Conservation (phyloP, 2,113 vertebrate genomes). For the Abramis brama region DNA sequence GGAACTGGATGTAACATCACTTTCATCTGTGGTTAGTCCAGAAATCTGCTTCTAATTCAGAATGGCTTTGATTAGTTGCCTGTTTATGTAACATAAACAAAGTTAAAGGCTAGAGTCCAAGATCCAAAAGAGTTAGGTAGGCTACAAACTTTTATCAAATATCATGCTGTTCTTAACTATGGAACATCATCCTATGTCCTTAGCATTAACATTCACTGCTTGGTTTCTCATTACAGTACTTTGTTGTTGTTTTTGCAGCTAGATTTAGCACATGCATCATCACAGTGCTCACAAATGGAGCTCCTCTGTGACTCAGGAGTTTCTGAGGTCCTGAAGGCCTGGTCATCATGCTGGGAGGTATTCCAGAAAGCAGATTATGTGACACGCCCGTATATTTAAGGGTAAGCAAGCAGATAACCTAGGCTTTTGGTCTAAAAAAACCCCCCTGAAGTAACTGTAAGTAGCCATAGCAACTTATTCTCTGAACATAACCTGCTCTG, state of each 20-base stretch:
- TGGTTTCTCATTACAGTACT: neutral
- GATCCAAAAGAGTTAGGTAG: neutral
- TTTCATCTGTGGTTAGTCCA: neutral
- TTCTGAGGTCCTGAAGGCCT: neutral
- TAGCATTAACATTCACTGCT: neutral
- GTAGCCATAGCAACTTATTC: too few relatives aligned
- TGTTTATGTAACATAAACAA: slow-evolving; percentile 10
- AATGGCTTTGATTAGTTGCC: slow-evolving; percentile 3
- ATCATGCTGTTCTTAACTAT: neutral
- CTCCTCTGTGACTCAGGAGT: neutral
- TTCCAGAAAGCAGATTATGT: too few relatives aligned
- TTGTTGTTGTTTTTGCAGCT: neutral
- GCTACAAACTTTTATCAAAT: neutral
- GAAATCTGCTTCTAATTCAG: slow-evolving; percentile 13
- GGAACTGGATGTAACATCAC: neutral
- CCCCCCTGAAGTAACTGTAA: too few relatives aligned
- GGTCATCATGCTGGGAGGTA: neutral
- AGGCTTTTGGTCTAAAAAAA: too few relatives aligned
- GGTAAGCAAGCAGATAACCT: too few relatives aligned
- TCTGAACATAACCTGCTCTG: too few relatives aligned
- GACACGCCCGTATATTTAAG: too few relatives aligned
- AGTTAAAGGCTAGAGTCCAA: neutral
- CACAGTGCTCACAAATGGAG: neutral
- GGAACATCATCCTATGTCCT: neutral
- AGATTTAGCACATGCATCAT: neutral